phyloP scores from a whole-genome alignment of 92 coral and sea anemone species.

The Muricea muricata region DNA sequence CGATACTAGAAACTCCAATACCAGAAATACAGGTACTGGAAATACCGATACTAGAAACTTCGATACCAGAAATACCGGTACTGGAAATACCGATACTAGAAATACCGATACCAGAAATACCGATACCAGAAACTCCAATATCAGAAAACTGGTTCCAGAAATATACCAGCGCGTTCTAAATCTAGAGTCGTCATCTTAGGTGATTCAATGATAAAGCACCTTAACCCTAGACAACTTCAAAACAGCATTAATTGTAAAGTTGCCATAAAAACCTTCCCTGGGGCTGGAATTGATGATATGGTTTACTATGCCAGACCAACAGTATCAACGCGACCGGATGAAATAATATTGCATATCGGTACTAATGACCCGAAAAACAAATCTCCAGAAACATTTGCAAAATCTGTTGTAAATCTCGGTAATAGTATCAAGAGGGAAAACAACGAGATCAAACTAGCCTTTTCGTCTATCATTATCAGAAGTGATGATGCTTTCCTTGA shows the following conservation, averaged over 20 bases:
- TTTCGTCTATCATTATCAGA: background rate
- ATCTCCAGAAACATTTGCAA: background rate
- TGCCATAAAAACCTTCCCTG: background rate
- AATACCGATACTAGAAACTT: too few species aligned
- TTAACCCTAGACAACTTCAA: conserved; percentile 7
- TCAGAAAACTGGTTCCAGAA: too few species aligned
- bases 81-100: too few species aligned
- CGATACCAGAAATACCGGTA: too few species aligned
- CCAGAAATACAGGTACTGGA: too few species aligned
- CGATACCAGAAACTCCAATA: too few species aligned
- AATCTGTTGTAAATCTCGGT: background rate
- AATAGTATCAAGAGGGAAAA: background rate
- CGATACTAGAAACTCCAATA: too few species aligned
- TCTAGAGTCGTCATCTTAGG: background rate
- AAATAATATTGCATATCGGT: background rate
- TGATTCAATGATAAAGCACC: background rate
- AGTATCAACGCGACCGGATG: background rate
- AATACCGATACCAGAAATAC: too few species aligned
- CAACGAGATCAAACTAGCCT: background rate
- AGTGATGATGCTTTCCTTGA: background rate
- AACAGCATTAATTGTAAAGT: background rate
- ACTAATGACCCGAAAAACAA: too few species aligned
- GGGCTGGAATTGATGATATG: background rate
- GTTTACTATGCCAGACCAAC: background rate
- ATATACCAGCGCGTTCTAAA: too few species aligned